phyloP scores from a whole-genome alignment of 1,140 invertebrate species.

The Cyphomyrmex costatus region DNA sequence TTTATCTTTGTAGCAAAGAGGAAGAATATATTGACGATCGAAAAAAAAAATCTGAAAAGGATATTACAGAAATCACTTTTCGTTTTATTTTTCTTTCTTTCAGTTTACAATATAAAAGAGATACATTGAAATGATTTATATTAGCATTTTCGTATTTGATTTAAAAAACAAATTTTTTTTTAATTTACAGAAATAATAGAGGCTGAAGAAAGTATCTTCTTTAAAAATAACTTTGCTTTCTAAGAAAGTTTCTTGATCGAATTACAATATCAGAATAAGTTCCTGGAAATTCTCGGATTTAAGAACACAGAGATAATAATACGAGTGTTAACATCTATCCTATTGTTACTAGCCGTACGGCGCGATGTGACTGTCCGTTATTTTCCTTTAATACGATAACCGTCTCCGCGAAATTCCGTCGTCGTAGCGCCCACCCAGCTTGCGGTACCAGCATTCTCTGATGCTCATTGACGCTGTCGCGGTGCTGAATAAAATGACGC shows the following conservation, averaged over 20 bases:
- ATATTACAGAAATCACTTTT: conserved; percentile 17
- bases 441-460: conserved; percentile 56
- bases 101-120: background rate
- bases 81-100: background rate
- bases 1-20: background rate
- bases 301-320: background rate
- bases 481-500: conserved; percentile 41
- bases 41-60: conserved; percentile 2
- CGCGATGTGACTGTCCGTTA: conserved; percentile 44
- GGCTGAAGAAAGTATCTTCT: background rate
- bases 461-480: conserved; percentile 49
- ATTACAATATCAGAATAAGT: background rate
- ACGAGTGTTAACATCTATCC: background rate
- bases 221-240: background rate
- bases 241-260: background rate
- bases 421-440: conserved; percentile 43
- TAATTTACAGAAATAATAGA: background rate
- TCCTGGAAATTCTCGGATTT: background rate
- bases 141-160: background rate
- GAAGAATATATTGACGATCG: background rate
- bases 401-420: conserved; percentile 48
- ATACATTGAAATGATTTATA: background rate
- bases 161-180: background rate
- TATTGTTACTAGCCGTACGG: conserved; percentile 1
- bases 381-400: conserved; percentile 44